Base-by-base conservation (phyloP, 64 coral and sea anemone genomes). In the Pachyseris speciosa region DNA sequence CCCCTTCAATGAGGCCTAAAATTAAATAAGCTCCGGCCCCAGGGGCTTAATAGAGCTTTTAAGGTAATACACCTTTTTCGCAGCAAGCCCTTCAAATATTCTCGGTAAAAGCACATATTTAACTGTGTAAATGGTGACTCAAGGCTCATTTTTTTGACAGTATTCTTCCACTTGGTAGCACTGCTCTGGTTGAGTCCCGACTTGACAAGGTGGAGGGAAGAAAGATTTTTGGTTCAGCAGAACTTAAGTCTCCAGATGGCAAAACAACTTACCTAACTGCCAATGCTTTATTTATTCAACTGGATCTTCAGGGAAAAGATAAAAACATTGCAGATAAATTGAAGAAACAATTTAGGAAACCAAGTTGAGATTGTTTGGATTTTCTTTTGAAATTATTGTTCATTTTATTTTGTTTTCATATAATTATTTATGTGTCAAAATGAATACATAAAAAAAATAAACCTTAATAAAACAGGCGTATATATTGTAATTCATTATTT, bases 191-290 rank as follows among this genome's bases (percentile, higher is more conserved):
- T 25, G 78, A 96, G 75, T 66, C 75, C 9, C 74, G 80, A 69
- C 50, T 96, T 47, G 95, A 96, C 37, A 81, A 83, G 22, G 86
- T 96, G 9, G 95, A 93, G 58, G 95, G 91, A 78, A 88, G 95
- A 51, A 96, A 96, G 11, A 26, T 96, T 8, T 96, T 57, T 78
- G 64, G 58, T 78, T 85, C 51, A n/a, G 95, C 67, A 7, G 61
- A 92, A 64, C 26, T 96, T 20, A 96, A 86, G 38, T 92, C 83
- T 25, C 17, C 90, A 20, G 95, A 96, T 93, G 95, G 64, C 20
- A 67, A 51, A 48, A 57, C 68, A 4, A 37, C 67, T 37, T 84
- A 96, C 64, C 64, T 80, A 25, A 86, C 90, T 32, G 68, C 69
- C 24, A 96, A 58, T 34, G 90, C 94, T 7, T 76, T 96, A 13